Percentiles rank a stretch among this genome's conserved stretches.
Conservation (phyloP, 2,888 invertebrate genomes). For the Molanna angustata region DNA sequence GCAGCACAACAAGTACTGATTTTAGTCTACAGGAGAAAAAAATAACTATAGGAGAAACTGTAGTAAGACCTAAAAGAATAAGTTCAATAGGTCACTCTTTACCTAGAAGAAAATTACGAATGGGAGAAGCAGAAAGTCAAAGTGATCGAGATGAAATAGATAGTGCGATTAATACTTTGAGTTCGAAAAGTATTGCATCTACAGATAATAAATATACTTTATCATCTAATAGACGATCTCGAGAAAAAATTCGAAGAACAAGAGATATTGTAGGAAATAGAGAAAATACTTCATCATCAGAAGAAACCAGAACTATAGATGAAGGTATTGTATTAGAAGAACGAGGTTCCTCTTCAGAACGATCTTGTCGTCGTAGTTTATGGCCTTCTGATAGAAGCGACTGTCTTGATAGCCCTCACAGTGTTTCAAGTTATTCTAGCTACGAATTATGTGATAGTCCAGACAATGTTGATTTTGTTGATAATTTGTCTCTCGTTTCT, state of each 20-base stretch:
- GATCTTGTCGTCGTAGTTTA: constrained; percentile 29
- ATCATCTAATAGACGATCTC: constrained; percentile 51
- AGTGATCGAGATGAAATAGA: constrained; percentile 28
- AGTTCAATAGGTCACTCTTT: constrained; percentile 17
- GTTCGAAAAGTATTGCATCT: constrained; percentile 11
- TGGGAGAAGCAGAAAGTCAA: constrained; percentile 31
- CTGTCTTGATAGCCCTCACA: constrained; percentile 50
- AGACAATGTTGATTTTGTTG: constrained; percentile 35
- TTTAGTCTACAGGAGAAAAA: constrained; percentile 20
- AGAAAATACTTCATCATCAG: constrained; percentile 57
- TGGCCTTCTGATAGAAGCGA: constrained; percentile 35
- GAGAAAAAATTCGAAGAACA: constrained; percentile 37
- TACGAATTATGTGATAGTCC: constrained; percentile 39
- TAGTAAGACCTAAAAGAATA: constrained; percentile 22
- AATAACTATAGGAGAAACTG: constrained; percentile 10
- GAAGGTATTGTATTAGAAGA: constrained; percentile 32
- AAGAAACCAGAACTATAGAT: constrained; percentile 46
- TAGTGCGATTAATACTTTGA: constrained; percentile 6
- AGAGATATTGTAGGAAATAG: constrained; percentile 56
- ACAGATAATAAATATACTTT: constrained; percentile 32
- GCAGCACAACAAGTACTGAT: constrained; percentile 31
- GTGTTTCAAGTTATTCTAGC: constrained; percentile 52
- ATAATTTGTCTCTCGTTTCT: constrained; percentile 35
- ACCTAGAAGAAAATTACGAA: constrained; percentile 27
- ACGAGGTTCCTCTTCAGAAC: constrained; percentile 29